A percentile compares a stretch with the other conserved stretches of the same genome.
Evolutionary conservation across 1,140 invertebrate genomes (phyloP).

Genomic region (Stegodyphus mimosarum): DNA sequence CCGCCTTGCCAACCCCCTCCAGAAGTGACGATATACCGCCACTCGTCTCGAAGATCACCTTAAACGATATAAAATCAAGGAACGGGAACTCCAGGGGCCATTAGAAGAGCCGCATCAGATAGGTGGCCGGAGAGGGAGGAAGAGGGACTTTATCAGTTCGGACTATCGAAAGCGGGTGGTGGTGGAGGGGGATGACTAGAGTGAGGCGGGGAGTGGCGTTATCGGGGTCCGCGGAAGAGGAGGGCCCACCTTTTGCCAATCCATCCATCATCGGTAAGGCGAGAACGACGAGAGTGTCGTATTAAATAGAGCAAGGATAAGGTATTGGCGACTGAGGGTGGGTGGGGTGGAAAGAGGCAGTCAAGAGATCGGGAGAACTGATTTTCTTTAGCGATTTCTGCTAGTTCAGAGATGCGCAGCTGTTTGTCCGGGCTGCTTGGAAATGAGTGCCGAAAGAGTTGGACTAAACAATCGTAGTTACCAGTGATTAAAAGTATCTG

Average conservation of each 20-base stretch:
- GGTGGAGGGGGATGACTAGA: slow-evolving; percentile 10
- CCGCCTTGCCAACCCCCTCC: neutral
- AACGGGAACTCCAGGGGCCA: slow-evolving; percentile 43
- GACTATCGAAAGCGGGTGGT: slow-evolving; percentile 29
- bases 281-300: slow-evolving; percentile 49
- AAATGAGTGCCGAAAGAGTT: too few relatives aligned
- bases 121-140: neutral
- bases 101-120: slow-evolving; percentile 52
- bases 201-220: slow-evolving; percentile 23
- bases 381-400: neutral
- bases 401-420: too few relatives aligned
- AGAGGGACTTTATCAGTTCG: slow-evolving; percentile 20
- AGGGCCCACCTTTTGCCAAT: slow-evolving; percentile 52
- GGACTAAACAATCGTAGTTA: too few relatives aligned
- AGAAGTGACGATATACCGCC: neutral
- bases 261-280: slow-evolving; percentile 51
- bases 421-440: too few relatives aligned
- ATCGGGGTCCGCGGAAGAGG: slow-evolving; percentile 17
- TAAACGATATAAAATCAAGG: slow-evolving; percentile 55
- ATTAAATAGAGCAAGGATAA: slow-evolving; percentile 56
- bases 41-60: slow-evolving; percentile 24
- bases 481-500: too few relatives aligned
- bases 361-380: neutral
- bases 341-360: neutral
- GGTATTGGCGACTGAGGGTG: neutral